Base-by-base conservation (phyloP, 2,113 vertebrate species). In the Kryptolebias marmoratus region DNA sequence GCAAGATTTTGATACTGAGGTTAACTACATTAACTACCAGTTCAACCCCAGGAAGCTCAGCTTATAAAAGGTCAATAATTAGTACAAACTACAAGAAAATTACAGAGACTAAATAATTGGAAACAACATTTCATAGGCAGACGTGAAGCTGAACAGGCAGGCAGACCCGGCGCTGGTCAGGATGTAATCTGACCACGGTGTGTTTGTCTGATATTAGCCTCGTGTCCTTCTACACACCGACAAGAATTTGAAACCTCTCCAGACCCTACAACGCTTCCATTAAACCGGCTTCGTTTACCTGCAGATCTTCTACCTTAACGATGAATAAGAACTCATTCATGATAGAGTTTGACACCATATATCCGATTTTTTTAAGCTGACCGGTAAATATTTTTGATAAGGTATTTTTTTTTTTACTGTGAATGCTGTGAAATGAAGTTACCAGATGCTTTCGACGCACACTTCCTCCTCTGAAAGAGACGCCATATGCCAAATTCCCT, bases 391-490 rank as follows among this genome's bases (percentile, higher is more conserved):
- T 82, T 80, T 61, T 60, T 36, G n/a, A 5, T 18, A 56, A 50
- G 47, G 45, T 54, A 11, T 22, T 31, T 56, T 36, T 30, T 61
- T n/a, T 53, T 60, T 45, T 55, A 72, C 58, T 60, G 52, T 68
- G 48, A 67, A 57, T 77, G 30, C 56, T 80, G 55, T 68, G 31
- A 78, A 82, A 92, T 90, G 73, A 83, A 72, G 54, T 89, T 88
- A 82, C 79, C 90, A 92, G 90, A 88, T 87, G 83, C 68, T 80
- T 54, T 71, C 48, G 77, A 69, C 28, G 39, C 70, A 76, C 45
- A 27, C 77, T 86, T 88, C 83, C 81, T 83, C 74, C 68, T 66
- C 48, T 31, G 16, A 77, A 63, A 78, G 77, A 73, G 60, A 76
- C 1, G 8, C 75, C 67, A 53, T 75, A 45, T 80, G 71, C 67